Percentiles rank a stretch among this genome's conserved stretches.
Conservation (phyloP, 2,797 vertebrate species). For the Malacoctenus gilli region DNA sequence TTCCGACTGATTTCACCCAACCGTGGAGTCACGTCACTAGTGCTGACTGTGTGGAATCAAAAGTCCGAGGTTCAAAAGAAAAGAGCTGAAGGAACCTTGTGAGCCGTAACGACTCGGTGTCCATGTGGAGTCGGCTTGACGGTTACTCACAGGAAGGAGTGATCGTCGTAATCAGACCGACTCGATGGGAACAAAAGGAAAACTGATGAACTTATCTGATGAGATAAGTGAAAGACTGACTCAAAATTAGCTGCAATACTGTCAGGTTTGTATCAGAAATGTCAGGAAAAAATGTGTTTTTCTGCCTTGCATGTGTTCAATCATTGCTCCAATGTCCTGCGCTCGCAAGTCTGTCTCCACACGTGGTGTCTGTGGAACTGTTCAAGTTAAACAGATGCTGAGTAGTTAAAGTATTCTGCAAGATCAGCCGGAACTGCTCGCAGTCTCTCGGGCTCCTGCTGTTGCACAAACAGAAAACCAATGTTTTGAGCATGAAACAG, state of each 20-base stretch:
- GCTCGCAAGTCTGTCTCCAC: too few species aligned
- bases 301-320: too few species aligned
- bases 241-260: not conserved
- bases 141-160: not conserved
- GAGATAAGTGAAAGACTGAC: too few species aligned
- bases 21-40: conserved; percentile 7
- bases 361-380: too few species aligned
- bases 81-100: conserved; percentile 35
- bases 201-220: conserved; percentile 2
- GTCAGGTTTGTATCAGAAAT: not conserved
- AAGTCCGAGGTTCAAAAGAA: conserved; percentile 48
- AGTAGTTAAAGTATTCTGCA: too few species aligned
- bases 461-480: too few species aligned
- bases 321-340: too few species aligned
- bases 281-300: too few species aligned
- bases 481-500: too few species aligned
- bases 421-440: too few species aligned
- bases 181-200: not conserved
- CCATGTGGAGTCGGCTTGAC: not conserved
- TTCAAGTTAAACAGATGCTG: too few species aligned
- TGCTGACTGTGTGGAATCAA: conserved; percentile 49
- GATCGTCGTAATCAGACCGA: not conserved
- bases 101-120: not conserved
- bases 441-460: too few species aligned
- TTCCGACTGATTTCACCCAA: conserved; percentile 1